Evolutionary conservation across 2,797 vertebrate species (phyloP).

Genomic region (Telmatherina bonti): DNA sequence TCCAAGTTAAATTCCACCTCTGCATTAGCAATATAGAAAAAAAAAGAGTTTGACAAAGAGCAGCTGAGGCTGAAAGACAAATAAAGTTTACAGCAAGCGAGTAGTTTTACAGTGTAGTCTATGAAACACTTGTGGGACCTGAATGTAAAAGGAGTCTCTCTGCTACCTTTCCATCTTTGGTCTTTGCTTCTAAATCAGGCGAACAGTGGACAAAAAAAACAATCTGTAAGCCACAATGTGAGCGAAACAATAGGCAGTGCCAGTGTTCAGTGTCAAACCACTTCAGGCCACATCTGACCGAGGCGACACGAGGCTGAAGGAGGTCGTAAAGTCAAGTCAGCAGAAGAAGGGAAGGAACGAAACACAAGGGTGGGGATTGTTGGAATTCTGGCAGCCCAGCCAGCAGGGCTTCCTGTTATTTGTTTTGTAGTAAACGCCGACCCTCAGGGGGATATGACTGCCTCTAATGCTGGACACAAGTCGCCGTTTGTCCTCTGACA

Average conservation of each 20-base stretch:
- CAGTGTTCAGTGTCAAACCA: slow-evolving; percentile 45
- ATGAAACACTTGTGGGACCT: slow-evolving; percentile 10
- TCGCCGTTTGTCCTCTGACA: slow-evolving; percentile 53
- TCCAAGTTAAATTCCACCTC: slow-evolving; percentile 42
- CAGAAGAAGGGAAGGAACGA: slow-evolving; percentile 50
- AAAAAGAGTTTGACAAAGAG: slow-evolving; percentile 27
- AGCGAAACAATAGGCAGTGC: slow-evolving; percentile 52
- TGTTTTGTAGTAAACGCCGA: slow-evolving; percentile 80
- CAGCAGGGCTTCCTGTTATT: slow-evolving; percentile 79
- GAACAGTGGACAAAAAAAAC: slow-evolving; percentile 46
- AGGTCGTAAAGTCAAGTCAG: slow-evolving; percentile 73
- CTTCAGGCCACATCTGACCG: slow-evolving; percentile 43
- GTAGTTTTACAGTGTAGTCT: background rate
- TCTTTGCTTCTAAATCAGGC: slow-evolving; percentile 39
- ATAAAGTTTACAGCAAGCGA: slow-evolving; percentile 9
- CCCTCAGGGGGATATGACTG: slow-evolving; percentile 56
- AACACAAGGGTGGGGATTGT: slow-evolving; percentile 74
- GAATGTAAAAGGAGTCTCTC: slow-evolving; percentile 1
- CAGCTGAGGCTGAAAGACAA: slow-evolving; percentile 38
- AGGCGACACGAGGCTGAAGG: slow-evolving; percentile 46
- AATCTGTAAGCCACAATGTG: slow-evolving; percentile 38
- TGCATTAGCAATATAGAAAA: slow-evolving; percentile 23
- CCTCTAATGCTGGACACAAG: slow-evolving; percentile 56
- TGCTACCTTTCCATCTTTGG: slow-evolving; percentile 19
- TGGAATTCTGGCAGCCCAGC: slow-evolving; percentile 59